Percentiles rank a stretch among this genome's conserved stretches.
phyloP scores from a whole-genome alignment of 2,888 invertebrate species.

The Tetragonula carbonaria region DNA sequence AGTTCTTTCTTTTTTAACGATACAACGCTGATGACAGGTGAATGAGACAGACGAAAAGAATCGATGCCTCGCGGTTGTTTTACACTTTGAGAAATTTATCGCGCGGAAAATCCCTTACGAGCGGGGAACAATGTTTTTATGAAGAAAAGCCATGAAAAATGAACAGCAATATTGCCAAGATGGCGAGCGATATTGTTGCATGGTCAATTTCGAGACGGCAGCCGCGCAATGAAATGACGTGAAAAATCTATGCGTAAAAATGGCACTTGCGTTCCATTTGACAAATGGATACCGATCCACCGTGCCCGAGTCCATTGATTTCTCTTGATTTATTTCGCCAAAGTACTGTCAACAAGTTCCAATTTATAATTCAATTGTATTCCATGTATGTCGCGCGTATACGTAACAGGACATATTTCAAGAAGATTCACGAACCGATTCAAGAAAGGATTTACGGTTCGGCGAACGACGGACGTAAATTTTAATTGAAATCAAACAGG shows the following conservation, averaged over 20 bases:
- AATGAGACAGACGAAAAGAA: too few species aligned
- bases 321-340: slow-evolving; percentile 47
- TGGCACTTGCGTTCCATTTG: slow-evolving; percentile 18
- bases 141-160: slow-evolving; percentile 13
- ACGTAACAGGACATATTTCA: neutral
- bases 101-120: too few species aligned
- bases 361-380: neutral
- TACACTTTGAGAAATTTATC: neutral
- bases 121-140: slow-evolving; percentile 1
- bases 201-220: slow-evolving; percentile 7
- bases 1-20: too few species aligned
- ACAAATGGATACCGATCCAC: slow-evolving; percentile 45
- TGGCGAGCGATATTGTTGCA: slow-evolving; percentile 29
- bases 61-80: too few species aligned
- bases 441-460: neutral
- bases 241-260: slow-evolving; percentile 40
- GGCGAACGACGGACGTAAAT: neutral
- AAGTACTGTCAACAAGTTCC: slow-evolving; percentile 1
- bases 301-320: slow-evolving; percentile 41
- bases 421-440: neutral
- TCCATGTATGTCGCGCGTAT: too few species aligned
- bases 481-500: neutral
- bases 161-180: slow-evolving; percentile 6
- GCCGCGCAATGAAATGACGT: slow-evolving; percentile 1
- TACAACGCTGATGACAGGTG: too few species aligned